Base-by-base conservation (phyloP, 2,113 vertebrate genomes). In the Callipepla californica region DNA sequence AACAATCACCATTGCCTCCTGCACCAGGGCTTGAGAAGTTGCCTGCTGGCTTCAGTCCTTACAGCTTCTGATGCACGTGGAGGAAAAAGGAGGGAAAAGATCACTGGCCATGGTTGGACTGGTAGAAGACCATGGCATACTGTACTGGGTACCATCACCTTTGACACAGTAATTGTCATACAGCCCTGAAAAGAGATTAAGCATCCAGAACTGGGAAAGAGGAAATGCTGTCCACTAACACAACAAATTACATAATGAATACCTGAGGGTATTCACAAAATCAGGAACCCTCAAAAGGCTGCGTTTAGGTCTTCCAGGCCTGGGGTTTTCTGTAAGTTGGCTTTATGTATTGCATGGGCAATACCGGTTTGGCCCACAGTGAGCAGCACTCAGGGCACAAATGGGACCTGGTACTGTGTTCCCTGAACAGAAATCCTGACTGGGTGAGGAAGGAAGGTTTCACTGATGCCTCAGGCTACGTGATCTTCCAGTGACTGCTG, bases 341-440 rank as follows among this genome's bases (percentile, higher is more conserved):
- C 87, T 67, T 70, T 80, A 3, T 2, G 32, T 73, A 87, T 53
- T 63, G 38, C 22, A 25, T 32, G 69, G 77, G 65, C 57, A 77
- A 66, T 36, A 68, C 36, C 2, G 1, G 1, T 21, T 81, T 34
- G 66, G 11, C 40, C 13, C 23, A 19, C 9, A 25, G 36, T 28
- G 63, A 11, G n/a, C 53, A 66, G 2, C 47, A 13, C 26, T 44
- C 61, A 38, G 4, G 38, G 28, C 6, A 28, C 14, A 8, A 13
- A 36, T 0, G 1, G 26, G 55, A 53, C 15, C 25, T 30, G 34
- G 21, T 0, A 0, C 57, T 61, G 44, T 0, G 0, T 61, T 58
- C 36, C 44, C 0, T 1, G 68, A 36, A 63, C 0, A 1, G 63
- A 65, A 85, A 77, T 1, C 1, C 63, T 83, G 47, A 70, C 7